These are phyloP conservation scores for Nephrocerus scutellatus DNA, from an alignment of 2,888 invertebrate species.

Conservation along the genomic window DNA sequence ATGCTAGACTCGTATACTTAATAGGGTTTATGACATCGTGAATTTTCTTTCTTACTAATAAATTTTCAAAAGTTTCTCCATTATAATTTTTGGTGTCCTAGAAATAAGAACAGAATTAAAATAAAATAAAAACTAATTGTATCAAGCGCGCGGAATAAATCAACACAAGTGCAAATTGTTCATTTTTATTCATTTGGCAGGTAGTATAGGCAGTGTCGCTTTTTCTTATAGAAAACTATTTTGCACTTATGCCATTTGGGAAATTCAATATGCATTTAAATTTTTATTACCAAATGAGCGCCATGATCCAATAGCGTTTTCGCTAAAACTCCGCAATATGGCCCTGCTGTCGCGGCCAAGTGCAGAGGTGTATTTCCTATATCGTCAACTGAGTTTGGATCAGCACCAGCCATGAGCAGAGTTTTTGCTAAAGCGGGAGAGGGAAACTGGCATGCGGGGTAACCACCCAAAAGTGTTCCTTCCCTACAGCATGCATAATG, in stretches of 20 bases:
- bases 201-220: too few species aligned
- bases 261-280: conserved; percentile 3
- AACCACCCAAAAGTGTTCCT: conserved; percentile 59
- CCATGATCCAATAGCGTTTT: conserved; percentile 69
- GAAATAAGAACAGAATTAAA: conserved; percentile 7
- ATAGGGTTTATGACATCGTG: conserved; percentile 67
- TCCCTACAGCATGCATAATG: conserved; percentile 82
- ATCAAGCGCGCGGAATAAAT: too few species aligned
- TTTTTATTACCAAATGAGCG: conserved; percentile 50
- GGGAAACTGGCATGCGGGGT: conserved; percentile 66
- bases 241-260: neutral
- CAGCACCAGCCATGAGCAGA: conserved; percentile 74
- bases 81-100: conserved; percentile 62
- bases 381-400: conserved; percentile 70
- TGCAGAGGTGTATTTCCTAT: conserved; percentile 85
- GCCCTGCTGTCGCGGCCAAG: conserved; percentile 66
- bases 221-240: too few species aligned
- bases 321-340: conserved; percentile 65
- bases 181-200: too few species aligned
- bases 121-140: neutral
- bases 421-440: conserved; percentile 63
- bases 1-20: conserved; percentile 72
- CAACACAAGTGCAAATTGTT: too few species aligned
- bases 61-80: conserved; percentile 66
- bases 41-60: conserved; percentile 58